Base-by-base conservation (phyloP, 2,888 invertebrate species). In the Blomia tropicalis region DNA sequence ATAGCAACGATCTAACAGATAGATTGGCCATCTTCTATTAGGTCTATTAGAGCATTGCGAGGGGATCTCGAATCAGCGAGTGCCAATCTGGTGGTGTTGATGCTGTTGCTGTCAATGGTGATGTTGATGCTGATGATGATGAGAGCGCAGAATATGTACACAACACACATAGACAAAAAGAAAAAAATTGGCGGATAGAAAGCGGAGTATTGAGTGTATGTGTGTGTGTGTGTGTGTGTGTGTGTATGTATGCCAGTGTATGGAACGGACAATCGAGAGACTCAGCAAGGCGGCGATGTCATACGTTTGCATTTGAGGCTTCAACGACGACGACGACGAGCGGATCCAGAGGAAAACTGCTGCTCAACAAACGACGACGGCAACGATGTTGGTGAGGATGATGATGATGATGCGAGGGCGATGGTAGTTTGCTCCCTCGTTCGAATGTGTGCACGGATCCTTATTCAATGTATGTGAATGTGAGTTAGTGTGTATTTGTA, bases 1-100 rank as follows among this genome's bases (percentile, higher is more conserved):
- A 47, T 47, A 27, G 51, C 51, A 47, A 47, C 51, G 51, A 47
- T 25, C 23, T 47, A n/a, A n/a, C 51, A 27, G 27, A 47, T 47
- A 47, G 51, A 47, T 47, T 47, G 51, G 51, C 51, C 51, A 47
- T 47, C n/a, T n/a, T n/a, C 51, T 47, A 47, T 47, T 47, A 47
- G 51, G n/a, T 47, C 51, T 47, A 27, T 47, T 47, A 47, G 51
- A 14, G 51, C 51, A 47, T 27, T 47, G 51, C 51, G 23, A 11
- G 51, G 7, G 51, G 22, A n/a, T n/a, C 7, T 47, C 51, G 51
- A 47, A 47, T 47, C 51, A 47, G 51, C 51, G 22, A 47, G 51
- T 27, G 22, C 23, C 51, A 47, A 47, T 47, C 51, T 47, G 51
- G 51, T 47, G 7, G 51, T 27, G n/a, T n/a, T n/a, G n/a, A n/a